phyloP scores from a whole-genome alignment of 2,888 invertebrate species.

The Heteromyza rotundicornis region DNA sequence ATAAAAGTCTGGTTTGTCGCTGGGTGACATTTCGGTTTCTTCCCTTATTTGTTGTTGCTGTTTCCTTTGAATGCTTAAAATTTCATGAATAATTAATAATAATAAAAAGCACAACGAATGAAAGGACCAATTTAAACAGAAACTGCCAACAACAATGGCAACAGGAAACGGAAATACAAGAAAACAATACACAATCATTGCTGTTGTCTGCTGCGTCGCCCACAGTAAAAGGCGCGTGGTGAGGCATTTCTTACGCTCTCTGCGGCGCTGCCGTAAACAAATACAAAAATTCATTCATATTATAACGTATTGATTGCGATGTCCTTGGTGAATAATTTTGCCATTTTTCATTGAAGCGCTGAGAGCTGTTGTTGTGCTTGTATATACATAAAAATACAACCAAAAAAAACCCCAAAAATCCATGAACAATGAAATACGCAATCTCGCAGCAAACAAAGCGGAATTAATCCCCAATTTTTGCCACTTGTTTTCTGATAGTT shows the following conservation, averaged over 20 bases:
- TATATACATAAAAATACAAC: no score
- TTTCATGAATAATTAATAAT: slow-evolving; percentile 34
- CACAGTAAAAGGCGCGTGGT: no score
- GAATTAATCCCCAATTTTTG: no score
- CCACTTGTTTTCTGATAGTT: no score
- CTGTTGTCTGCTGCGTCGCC: background rate
- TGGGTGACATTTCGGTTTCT: no score
- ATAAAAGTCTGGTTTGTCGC: no score
- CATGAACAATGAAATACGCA: no score
- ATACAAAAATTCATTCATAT: background rate
- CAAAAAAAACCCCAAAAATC: no score
- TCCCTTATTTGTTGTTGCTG: no score
- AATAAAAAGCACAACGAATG: slow-evolving; percentile 18
- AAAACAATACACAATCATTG: background rate
- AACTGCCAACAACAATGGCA: background rate
- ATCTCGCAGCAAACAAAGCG: no score
- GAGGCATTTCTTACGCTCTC: background rate
- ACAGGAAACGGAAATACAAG: background rate
- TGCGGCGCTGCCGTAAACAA: background rate
- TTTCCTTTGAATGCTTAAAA: no score
- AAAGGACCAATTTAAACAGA: background rate
- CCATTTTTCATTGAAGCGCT: background rate
- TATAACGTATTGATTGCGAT: slow-evolving; percentile 5
- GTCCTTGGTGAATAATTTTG: slow-evolving; percentile 1
- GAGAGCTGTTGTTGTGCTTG: background rate